Evolutionary conservation across 2,888 invertebrate genomes (phyloP), one percentile per base, ranked within the genome.

Genomic region (Dasypolia templi): DNA sequence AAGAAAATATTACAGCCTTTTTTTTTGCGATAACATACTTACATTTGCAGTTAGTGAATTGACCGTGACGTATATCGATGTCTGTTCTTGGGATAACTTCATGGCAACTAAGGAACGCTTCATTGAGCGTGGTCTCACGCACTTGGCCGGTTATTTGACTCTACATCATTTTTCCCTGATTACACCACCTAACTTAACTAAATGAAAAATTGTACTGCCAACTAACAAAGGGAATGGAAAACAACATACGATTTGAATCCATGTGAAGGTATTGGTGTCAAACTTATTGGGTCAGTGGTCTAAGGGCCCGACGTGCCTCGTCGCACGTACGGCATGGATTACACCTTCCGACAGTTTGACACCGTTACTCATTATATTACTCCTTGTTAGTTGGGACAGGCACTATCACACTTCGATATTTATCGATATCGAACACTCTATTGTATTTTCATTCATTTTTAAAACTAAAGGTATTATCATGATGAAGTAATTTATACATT

Each of bases 251-350:
- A 61, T 51, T 46, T 17, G 32, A 32, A 56, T 66, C 12, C 19
- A 55, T 53, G 17, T 56, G 68, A n/a, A n/a, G n/a, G n/a, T 56
- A 68, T 78, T 64, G 73, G 39, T 61, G 76, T 71, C 76, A 62
- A 22, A 39, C 12, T 65, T 78, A 78, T 63, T 78, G 62, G 84
- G 83, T 76, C 79, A 83, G 73, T 76, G 53, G 70, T 63, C 19
- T 78, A 61, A 74, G 82, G 81, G 70, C 63, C 71, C 64, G 32
- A 51, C 73, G 81, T 72, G 77, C 42, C 42, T n/a, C 42, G 39
- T n/a, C 29, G 49, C 84, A 76, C 75, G 84, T 69, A 46, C 59
- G 55, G 9, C 51, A 12, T 49, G 75, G 72, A 74, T 61, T 66
- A 79, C 39, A 72, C 69, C 32, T 76, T 51, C 56, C 39, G 32